Evolutionary conservation across 2,888 invertebrate genomes (phyloP).

Genomic region (Nasonovia ribisnigri): DNA sequence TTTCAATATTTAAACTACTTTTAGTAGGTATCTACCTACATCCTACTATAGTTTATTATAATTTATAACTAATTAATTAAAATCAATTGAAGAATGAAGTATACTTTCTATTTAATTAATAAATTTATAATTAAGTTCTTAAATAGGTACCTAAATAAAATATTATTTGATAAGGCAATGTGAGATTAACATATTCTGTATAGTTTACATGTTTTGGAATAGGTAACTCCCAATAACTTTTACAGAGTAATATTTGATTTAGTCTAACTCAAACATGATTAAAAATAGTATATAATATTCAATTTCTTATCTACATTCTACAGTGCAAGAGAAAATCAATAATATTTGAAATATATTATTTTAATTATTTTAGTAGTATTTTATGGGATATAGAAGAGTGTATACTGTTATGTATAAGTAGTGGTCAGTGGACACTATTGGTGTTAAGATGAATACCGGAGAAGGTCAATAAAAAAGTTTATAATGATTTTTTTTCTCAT

Average conservation of each 20-base stretch:
- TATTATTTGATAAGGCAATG: background rate
- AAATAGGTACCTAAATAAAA: background rate
- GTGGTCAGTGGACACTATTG: too few relatives aligned
- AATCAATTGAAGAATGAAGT: background rate
- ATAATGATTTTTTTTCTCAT: background rate
- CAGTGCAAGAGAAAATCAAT: background rate
- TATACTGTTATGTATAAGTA: background rate
- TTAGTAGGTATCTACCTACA: background rate
- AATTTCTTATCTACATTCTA: background rate
- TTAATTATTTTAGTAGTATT: too few relatives aligned
- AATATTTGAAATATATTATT: too few relatives aligned
- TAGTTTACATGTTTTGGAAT: background rate
- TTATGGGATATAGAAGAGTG: too few relatives aligned
- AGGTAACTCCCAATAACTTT: background rate
- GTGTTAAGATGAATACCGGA: background rate
- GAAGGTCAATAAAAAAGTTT: slow-evolving; percentile 1
- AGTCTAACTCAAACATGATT: background rate
- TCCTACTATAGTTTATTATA: background rate
- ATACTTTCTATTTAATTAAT: background rate
- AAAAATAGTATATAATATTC: background rate
- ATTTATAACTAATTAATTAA: background rate
- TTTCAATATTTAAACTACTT: background rate
- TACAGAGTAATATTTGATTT: background rate
- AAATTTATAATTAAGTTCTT: background rate
- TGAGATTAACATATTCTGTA: background rate